Evolutionary conservation across 1,140 invertebrate species (phyloP).

Genomic region (Branchinecta lynchi): DNA sequence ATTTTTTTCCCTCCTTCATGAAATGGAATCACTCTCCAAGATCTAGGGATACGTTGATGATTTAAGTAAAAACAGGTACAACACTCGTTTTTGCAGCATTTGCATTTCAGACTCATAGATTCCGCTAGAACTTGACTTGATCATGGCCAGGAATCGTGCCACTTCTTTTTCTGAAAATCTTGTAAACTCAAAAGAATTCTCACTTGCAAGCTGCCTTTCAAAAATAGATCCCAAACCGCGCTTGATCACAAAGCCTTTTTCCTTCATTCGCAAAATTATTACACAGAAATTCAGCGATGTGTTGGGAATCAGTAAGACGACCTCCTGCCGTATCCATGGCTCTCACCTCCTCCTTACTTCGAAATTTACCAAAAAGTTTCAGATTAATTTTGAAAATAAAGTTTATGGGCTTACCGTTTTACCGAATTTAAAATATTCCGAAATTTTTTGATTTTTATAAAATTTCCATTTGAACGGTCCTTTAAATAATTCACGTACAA

Average conservation of each 20-base stretch:
- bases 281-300: neutral
- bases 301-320: too few species aligned
- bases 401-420: neutral
- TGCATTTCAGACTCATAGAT: neutral
- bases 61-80: neutral
- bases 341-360: neutral
- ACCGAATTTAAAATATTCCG: neutral
- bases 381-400: neutral
- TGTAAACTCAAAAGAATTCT: neutral
- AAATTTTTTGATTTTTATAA: neutral
- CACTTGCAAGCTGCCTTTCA: conserved; percentile 6
- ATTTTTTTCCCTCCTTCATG: neutral
- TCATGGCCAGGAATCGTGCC: neutral
- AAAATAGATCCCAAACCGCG: conserved; percentile 2
- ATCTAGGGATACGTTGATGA: neutral
- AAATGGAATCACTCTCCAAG: neutral
- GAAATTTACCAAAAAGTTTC: neutral
- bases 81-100: neutral
- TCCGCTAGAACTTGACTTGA: conserved; percentile 2
- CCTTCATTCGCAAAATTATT: neutral
- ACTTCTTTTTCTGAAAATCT: neutral
- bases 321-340: neutral
- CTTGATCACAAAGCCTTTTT: conserved; percentile 4
- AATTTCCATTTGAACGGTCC: neutral
- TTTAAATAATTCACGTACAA: too few species aligned